A percentile compares a stretch with the other conserved stretches of the same genome.
phyloP scores from a whole-genome alignment of 2,797 vertebrate species.

The Enteromius unitaeniatus region DNA sequence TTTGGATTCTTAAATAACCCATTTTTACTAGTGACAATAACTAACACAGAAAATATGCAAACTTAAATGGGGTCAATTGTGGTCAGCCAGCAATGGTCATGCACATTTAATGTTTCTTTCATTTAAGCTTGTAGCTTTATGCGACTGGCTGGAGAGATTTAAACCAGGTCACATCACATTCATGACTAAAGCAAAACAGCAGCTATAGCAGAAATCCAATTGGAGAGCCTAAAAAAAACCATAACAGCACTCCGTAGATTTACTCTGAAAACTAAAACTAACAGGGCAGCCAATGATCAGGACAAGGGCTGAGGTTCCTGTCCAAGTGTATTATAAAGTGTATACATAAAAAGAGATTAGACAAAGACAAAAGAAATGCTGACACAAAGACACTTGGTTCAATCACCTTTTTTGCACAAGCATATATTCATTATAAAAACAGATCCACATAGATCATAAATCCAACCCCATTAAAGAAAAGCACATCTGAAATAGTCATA shows the following conservation, averaged over 20 bases:
- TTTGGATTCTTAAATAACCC: too few species aligned
- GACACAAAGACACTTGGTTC: constrained; percentile 8
- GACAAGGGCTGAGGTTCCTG: constrained; percentile 9
- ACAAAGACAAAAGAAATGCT: neutral
- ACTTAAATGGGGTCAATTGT: neutral
- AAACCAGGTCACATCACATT: neutral
- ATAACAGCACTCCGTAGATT: neutral
- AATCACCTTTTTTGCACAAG: neutral
- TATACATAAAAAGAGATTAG: neutral
- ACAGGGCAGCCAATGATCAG: constrained; percentile 33
- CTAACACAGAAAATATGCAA: neutral
- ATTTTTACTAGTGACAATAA: too few species aligned
- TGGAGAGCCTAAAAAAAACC: neutral
- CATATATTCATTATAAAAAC: neutral
- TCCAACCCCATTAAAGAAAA: constrained; percentile 1
- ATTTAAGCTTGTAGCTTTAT: neutral
- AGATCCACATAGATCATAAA: neutral
- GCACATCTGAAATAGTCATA: neutral
- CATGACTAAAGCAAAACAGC: neutral
- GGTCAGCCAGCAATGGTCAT: neutral
- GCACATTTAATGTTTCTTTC: neutral
- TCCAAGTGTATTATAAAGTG: constrained; percentile 10
- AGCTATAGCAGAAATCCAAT: neutral
- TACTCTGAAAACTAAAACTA: constrained; percentile 23
- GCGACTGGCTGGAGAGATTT: neutral